These are phyloP conservation scores for Pollenia griseotomentosa DNA, from an alignment of 2,888 invertebrate genomes.

Conservation along the genomic window DNA sequence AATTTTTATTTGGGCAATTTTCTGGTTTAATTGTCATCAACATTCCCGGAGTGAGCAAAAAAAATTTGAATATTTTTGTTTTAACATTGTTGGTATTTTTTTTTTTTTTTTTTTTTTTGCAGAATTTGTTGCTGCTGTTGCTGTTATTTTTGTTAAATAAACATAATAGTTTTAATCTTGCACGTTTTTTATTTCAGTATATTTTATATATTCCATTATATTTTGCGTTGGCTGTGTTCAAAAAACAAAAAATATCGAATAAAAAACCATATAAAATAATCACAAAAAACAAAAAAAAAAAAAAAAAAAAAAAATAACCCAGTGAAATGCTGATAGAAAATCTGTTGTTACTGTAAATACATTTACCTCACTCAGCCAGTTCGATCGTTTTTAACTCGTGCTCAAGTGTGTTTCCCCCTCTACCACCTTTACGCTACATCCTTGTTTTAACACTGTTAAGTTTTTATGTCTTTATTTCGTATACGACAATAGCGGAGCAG, in stretches of 20 bases:
- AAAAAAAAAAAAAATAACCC: too few relatives aligned
- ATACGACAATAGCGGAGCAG: conserved; percentile 3
- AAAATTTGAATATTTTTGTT: background rate
- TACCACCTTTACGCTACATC: background rate
- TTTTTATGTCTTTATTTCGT: conserved; percentile 36
- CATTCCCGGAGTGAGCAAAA: background rate
- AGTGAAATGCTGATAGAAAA: conserved; percentile 59
- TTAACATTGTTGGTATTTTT: background rate
- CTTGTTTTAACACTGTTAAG: background rate
- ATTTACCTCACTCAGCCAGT: conserved; percentile 33
- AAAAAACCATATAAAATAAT: conserved; percentile 16
- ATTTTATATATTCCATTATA: background rate
- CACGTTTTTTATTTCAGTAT: conserved; percentile 29
- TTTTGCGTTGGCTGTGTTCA: conserved; percentile 19
- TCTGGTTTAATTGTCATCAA: conserved; percentile 53
- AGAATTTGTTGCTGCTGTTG: background rate
- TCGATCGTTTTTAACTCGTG: conserved; percentile 23
- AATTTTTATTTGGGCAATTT: conserved; percentile 56
- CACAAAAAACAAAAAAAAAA: conserved; percentile 12
- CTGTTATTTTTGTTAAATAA: conserved; percentile 31
- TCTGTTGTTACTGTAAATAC: conserved; percentile 49
- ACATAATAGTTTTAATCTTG: conserved; percentile 5
- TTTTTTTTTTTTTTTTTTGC: conserved; percentile 4
- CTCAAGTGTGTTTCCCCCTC: background rate
- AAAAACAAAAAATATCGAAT: background rate